Evolutionary conservation across 2,113 vertebrate species (phyloP), one percentile per base, ranked within the genome.

Genomic region (Stictonetta naevosa): DNA sequence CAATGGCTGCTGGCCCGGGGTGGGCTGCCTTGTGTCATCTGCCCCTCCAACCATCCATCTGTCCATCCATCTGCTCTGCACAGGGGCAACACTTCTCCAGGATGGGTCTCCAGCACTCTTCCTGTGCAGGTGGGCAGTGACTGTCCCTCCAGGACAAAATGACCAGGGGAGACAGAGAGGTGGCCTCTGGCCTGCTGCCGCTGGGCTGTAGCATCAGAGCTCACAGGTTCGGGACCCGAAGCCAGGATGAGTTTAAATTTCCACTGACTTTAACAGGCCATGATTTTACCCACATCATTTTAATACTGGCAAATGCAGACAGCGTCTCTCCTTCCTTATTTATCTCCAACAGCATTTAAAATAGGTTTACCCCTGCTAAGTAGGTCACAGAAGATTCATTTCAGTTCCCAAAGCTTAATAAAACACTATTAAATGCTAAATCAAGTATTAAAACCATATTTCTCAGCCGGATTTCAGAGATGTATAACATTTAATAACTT

Each of bases 401-500:
- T 68, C 3, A 0, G 9, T 90, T 75, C 58, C 62, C 55, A 91
- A 71, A 79, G 34, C 26, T 88, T 86, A 78, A 63, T 60, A 53
- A 95, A 84, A 59, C 90, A 44, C 53, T 53, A 62, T 29, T 84
- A 73, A 81, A 83, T 48, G 44, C 21, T 81, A 74, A 90, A 78
- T 78, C 33, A 78, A 82, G n/a, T 46, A 68, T 33, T 78, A 74
- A 95, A 92, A 88, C 53, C 8, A 11, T 88, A 53, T 75, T 96
- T 88, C 73, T 92, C 8, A 1, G n/a, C 14, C 52, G 88, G 48
- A 75, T 88, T 86, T 86, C 76, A 80, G 64, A 94, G 46, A 92
- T 46, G 58, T 75, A 78, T 42, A 88, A 38, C 29, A 72, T 94
- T 92, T 90, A 92, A 81, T 82, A 86, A 68, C n/a, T 93, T 92